Evolutionary conservation across 2,113 vertebrate genomes (phyloP).

Genomic region (Aspiorhynchus laticeps): DNA sequence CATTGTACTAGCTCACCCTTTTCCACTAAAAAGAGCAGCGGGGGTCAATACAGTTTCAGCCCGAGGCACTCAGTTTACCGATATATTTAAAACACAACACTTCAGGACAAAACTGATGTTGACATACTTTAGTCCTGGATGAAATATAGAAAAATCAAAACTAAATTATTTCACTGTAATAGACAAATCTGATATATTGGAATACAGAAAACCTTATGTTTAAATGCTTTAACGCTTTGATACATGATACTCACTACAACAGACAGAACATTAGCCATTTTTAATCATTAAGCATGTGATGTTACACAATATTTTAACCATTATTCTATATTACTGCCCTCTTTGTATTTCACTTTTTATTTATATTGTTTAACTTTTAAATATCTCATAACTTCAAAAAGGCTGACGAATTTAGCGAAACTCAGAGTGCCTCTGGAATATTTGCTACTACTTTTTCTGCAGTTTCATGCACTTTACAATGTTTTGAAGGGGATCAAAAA

Average conservation of each 20-base stretch:
- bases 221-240: not conserved
- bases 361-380: not conserved
- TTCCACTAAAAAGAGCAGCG: conserved; percentile 50
- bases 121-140: not conserved
- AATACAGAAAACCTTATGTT: not conserved
- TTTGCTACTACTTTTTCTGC: not conserved
- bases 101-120: not conserved
- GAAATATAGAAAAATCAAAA: not conserved
- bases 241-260: not conserved
- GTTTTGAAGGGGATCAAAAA: not conserved
- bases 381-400: not conserved
- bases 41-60: conserved; percentile 29
- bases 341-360: not conserved
- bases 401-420: not conserved
- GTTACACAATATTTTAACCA: not conserved
- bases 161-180: not conserved
- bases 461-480: not conserved
- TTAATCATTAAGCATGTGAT: not conserved
- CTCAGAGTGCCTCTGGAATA: not conserved
- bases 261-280: not conserved
- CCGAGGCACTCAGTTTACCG: not conserved
- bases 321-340: not conserved
- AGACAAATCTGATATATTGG: not conserved
- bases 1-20: conserved; percentile 29
- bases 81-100: not conserved